Conservation (phyloP, 2,888 invertebrate species). For the Poecilobothrus nobilitatus region DNA sequence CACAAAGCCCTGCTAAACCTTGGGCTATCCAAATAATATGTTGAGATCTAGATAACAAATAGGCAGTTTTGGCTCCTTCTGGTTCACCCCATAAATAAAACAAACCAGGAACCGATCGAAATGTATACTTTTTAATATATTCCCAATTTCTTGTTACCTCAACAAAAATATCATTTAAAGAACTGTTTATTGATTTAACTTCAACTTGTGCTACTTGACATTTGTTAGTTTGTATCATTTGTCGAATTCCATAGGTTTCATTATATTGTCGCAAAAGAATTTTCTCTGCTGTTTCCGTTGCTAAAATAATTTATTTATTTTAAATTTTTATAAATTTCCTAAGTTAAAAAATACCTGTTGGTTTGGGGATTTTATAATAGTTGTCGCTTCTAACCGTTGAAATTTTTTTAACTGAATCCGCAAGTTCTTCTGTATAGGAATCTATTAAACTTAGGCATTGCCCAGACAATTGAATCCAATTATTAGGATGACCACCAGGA, state of each 20-base stretch:
- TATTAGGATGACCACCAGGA: slow-evolving; percentile 80
- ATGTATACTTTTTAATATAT: slow-evolving; percentile 43
- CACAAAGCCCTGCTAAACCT: slow-evolving; percentile 63
- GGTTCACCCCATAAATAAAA: slow-evolving; percentile 67
- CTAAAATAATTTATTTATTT: slow-evolving; percentile 14
- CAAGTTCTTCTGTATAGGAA: slow-evolving; percentile 57
- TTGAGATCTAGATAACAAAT: slow-evolving; percentile 59
- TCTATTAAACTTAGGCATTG: slow-evolving; percentile 56
- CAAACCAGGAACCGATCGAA: slow-evolving; percentile 61
- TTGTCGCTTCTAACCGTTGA: slow-evolving; percentile 30
- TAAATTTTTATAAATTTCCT: slow-evolving; percentile 23
- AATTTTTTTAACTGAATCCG: slow-evolving; percentile 43
- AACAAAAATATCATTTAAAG: slow-evolving; percentile 44
- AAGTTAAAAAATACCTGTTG: slow-evolving; percentile 15
- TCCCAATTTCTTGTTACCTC: slow-evolving; percentile 42
- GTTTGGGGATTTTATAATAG: slow-evolving; percentile 22
- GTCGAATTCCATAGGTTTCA: slow-evolving; percentile 36
- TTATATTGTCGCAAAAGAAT: slow-evolving; percentile 39
- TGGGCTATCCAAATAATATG: slow-evolving; percentile 69
- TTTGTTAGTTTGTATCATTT: slow-evolving; percentile 26
- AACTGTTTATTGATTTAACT: slow-evolving; percentile 29
- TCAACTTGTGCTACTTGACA: slow-evolving; percentile 28
- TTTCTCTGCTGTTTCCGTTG: slow-evolving; percentile 35
- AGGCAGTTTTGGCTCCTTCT: slow-evolving; percentile 61
- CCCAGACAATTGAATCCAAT: slow-evolving; percentile 65